Percentiles rank a stretch among this genome's conserved stretches.
Evolutionary conservation across 53 echinoderm and acorn worm species (phyloP).

Genomic region (Astropecten irregularis): DNA sequence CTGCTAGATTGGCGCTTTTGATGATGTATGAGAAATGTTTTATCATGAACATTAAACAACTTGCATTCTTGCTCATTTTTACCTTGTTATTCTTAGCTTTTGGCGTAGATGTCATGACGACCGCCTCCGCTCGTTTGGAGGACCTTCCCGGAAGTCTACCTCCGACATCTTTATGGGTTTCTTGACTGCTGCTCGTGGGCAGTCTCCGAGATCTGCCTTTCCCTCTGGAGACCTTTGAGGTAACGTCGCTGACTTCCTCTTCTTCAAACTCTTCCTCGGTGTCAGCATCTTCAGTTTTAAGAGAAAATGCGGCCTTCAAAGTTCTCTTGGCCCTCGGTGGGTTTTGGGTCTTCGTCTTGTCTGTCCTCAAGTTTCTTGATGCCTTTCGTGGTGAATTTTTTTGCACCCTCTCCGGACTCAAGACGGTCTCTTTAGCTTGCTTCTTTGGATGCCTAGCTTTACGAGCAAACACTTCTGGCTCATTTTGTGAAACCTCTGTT

Average conservation of each 20-base stretch:
- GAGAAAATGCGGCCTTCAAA: not conserved
- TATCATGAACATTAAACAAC: too few species aligned
- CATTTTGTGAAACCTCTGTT: not conserved
- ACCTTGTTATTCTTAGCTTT: slow-evolving; percentile 46
- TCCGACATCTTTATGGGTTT: not conserved
- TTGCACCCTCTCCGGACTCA: not conserved
- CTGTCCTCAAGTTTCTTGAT: not conserved
- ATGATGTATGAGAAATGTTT: too few species aligned
- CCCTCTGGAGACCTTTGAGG: not conserved
- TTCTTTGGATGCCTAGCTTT: slow-evolving; percentile 17
- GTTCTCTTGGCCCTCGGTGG: slow-evolving; percentile 7
- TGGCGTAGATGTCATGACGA: slow-evolving; percentile 49
- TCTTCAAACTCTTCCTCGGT: slow-evolving; percentile 32
- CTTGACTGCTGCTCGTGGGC: not conserved
- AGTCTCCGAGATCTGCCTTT: not conserved
- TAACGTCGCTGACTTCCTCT: not conserved
- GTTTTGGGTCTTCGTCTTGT: slow-evolving; percentile 5
- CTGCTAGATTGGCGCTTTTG: too few species aligned
- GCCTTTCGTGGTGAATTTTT: not conserved
- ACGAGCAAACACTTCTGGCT: not conserved
- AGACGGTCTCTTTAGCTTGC: not conserved
- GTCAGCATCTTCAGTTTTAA: not conserved
- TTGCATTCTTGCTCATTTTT: too few species aligned
- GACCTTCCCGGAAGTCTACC: not conserved
- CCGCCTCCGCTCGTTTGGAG: not conserved